Conservation (phyloP, 2,888 invertebrate species). For the Myopa testacea region DNA sequence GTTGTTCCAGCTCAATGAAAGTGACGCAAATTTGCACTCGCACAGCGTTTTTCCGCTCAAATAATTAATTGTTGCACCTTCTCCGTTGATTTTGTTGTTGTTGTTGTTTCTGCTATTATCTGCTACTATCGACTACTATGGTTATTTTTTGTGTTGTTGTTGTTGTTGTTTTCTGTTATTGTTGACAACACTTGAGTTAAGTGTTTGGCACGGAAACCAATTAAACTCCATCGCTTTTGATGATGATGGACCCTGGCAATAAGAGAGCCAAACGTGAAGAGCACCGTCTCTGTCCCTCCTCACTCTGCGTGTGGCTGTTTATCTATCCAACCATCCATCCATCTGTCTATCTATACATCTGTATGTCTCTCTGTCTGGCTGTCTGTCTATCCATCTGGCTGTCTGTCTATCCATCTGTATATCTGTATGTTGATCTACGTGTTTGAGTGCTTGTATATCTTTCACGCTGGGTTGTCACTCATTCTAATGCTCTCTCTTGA, state of each 20-base stretch:
- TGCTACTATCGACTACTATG: too few relatives aligned
- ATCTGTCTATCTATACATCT: too few relatives aligned
- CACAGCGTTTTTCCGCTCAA: conserved; percentile 4
- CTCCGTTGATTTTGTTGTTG: neutral
- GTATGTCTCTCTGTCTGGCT: neutral
- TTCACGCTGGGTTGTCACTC: neutral
- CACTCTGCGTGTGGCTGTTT: neutral
- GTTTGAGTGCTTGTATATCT: too few relatives aligned
- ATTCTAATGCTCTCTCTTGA: neutral
- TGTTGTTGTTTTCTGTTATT: conserved; percentile 6
- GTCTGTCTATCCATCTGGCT: neutral
- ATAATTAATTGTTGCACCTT: neutral
- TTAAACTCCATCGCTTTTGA: conserved; percentile 11
- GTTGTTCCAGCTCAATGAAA: neutral
- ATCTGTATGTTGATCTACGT: neutral
- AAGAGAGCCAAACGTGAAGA: too few relatives aligned
- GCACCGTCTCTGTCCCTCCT: too few relatives aligned
- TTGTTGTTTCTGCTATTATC: conserved; percentile 11
- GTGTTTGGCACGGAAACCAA: conserved; percentile 29
- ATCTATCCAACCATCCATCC: neutral
- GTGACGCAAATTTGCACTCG: conserved; percentile 1
- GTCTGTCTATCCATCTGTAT: neutral
- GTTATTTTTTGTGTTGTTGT: neutral
- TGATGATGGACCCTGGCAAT: conserved; percentile 1
- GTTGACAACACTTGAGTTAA: neutral